Conservation (phyloP, 2,797 vertebrate genomes). For the Sitta carolinensis region DNA sequence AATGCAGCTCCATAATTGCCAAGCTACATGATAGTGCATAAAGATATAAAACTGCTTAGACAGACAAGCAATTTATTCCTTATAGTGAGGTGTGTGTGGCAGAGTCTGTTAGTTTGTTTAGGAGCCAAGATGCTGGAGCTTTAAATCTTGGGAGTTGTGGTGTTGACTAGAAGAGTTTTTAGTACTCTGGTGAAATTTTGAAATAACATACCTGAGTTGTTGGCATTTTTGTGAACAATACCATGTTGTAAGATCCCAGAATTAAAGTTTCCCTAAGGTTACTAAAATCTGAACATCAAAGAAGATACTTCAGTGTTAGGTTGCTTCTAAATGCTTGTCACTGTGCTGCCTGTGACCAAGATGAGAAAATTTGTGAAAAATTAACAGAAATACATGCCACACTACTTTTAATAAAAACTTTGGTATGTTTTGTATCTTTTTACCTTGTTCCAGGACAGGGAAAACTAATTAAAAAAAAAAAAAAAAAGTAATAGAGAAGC, state of each 20-base stretch:
- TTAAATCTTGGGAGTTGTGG: slow-evolving; percentile 70
- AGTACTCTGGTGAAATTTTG: slow-evolving; percentile 52
- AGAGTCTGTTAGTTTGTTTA: slow-evolving; percentile 75
- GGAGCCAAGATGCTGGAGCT: slow-evolving; percentile 62
- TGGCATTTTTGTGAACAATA: slow-evolving; percentile 47
- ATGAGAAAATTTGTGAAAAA: not conserved
- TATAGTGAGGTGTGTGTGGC: slow-evolving; percentile 64
- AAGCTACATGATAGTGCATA: slow-evolving; percentile 62
- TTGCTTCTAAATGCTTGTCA: not conserved
- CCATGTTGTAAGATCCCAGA: slow-evolving; percentile 16
- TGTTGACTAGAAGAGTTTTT: slow-evolving; percentile 24
- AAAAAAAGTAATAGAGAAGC: not conserved
- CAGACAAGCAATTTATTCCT: slow-evolving; percentile 73
- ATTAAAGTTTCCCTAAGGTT: slow-evolving; percentile 27
- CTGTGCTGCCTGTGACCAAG: not conserved
- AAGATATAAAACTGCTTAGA: slow-evolving; percentile 74
- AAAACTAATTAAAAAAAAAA: not conserved
- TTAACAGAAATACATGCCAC: not conserved
- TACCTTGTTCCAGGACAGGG: not conserved
- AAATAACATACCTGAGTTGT: slow-evolving; percentile 39
- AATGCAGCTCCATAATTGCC: slow-evolving; percentile 72
- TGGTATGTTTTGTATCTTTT: not conserved
- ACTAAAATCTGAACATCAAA: not conserved
- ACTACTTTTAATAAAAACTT: not conserved
- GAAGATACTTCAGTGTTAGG: not conserved